These are phyloP conservation scores for Athripsodes cinereus DNA, from an alignment of 2,888 invertebrate genomes.

Conservation along the genomic window DNA sequence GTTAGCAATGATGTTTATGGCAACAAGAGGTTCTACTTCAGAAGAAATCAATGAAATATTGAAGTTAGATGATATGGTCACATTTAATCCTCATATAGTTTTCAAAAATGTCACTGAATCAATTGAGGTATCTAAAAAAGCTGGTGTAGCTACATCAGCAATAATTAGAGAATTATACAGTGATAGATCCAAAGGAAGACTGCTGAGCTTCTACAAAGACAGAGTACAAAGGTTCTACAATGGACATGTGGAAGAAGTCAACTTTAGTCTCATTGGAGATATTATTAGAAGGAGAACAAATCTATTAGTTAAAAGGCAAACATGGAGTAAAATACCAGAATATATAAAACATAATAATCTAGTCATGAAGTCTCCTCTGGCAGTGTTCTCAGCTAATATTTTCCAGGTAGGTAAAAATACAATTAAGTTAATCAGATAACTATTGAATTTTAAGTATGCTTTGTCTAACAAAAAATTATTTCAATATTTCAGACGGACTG, in stretches of 20 bases:
- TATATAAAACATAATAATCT: slow-evolving; percentile 69
- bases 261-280: slow-evolving; percentile 76
- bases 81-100: slow-evolving; percentile 83
- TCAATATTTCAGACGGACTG: slow-evolving; percentile 67
- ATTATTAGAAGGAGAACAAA: slow-evolving; percentile 77
- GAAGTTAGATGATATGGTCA: slow-evolving; percentile 79
- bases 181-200: slow-evolving; percentile 71
- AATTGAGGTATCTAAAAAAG: slow-evolving; percentile 58
- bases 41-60: slow-evolving; percentile 87
- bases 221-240: slow-evolving; percentile 82
- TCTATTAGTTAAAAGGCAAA: slow-evolving; percentile 70
- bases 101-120: slow-evolving; percentile 82
- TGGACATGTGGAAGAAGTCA: slow-evolving; percentile 79
- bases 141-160: slow-evolving; percentile 73
- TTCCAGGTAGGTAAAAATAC: slow-evolving; percentile 54
- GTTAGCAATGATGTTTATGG: slow-evolving; percentile 86
- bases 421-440: not conserved
- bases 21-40: slow-evolving; percentile 79
- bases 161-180: slow-evolving; percentile 80
- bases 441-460: not conserved
- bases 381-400: slow-evolving; percentile 75
- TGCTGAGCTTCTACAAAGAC: slow-evolving; percentile 82
- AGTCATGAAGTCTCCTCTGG: slow-evolving; percentile 67
- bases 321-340: slow-evolving; percentile 69
- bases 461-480: not conserved